Conservation (phyloP, 2,113 vertebrate genomes). For the Hylia prasina region DNA sequence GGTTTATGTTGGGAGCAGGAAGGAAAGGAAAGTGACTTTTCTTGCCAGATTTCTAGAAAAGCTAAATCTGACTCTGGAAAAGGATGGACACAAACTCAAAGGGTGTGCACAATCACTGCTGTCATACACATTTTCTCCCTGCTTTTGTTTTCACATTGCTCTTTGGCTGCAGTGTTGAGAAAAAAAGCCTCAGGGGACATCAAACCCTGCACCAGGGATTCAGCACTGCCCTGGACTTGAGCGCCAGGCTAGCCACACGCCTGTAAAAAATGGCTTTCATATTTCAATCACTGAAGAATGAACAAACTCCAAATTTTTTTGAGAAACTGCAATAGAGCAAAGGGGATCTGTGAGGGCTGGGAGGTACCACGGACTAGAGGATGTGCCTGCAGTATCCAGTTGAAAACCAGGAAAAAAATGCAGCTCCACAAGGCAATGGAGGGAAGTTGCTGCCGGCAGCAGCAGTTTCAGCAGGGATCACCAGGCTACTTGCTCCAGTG, state of each 20-base stretch:
- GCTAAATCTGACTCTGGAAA: not conserved
- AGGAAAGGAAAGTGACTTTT: not conserved
- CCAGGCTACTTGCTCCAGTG: not conserved
- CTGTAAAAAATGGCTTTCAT: not conserved
- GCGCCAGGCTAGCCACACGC: too few species aligned
- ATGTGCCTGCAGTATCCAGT: not conserved
- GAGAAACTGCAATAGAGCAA: not conserved
- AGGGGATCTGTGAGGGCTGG: not conserved
- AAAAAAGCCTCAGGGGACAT: not conserved
- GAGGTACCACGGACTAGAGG: not conserved
- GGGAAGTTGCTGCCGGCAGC: rapidly evolving
- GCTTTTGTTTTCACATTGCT: not conserved
- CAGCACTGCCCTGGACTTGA: not conserved
- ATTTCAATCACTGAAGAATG: not conserved
- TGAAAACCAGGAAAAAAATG: rapidly evolving
- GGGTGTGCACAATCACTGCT: not conserved
- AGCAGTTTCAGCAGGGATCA: not conserved
- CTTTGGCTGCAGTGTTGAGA: not conserved
- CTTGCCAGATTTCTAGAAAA: not conserved
- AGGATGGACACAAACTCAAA: not conserved
- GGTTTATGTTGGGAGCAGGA: not conserved
- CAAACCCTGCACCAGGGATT: not conserved
- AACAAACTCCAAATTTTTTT: not conserved
- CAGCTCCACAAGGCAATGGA: not conserved
- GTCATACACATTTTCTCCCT: not conserved